Percentiles rank a stretch among this genome's conserved stretches.
Conservation (phyloP, 1,140 invertebrate species). For the Temnothorax longispinosus region DNA sequence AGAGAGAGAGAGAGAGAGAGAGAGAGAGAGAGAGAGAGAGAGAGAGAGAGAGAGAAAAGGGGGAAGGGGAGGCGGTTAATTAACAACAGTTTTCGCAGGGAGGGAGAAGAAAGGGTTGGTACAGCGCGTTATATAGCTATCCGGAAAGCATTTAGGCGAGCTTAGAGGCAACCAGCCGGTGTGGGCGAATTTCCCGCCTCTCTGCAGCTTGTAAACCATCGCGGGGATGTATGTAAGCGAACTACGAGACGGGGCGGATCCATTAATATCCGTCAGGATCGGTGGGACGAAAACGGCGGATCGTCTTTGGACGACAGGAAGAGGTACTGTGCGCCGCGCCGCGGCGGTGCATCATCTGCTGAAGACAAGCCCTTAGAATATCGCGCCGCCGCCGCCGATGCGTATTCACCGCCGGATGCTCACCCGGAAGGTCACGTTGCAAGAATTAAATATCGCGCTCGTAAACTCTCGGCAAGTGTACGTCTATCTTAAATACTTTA, state of each 20-base stretch:
- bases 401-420: neutral
- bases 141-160: conserved; percentile 54
- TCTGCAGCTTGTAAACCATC: conserved; percentile 49
- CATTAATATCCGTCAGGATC: conserved; percentile 80
- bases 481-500: neutral
- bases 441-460: neutral
- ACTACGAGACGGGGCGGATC: conserved; percentile 59
- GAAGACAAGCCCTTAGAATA: conserved; percentile 73
- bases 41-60: neutral
- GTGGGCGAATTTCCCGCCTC: neutral
- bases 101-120: neutral
- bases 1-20: neutral
- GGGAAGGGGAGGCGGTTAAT: conserved; percentile 48
- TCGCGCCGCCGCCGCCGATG: neutral
- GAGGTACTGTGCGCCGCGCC: conserved; percentile 43
- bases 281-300: conserved; percentile 68
- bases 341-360: conserved; percentile 76
- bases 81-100: conserved; percentile 46
- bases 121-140: conserved; percentile 29
- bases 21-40: neutral
- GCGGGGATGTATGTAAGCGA: conserved; percentile 31
- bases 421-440: conserved; percentile 24
- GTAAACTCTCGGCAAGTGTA: neutral
- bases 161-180: conserved; percentile 34
- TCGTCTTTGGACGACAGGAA: conserved; percentile 66